Conservation (phyloP, 2,797 vertebrate species). For the Falco cherrug region DNA sequence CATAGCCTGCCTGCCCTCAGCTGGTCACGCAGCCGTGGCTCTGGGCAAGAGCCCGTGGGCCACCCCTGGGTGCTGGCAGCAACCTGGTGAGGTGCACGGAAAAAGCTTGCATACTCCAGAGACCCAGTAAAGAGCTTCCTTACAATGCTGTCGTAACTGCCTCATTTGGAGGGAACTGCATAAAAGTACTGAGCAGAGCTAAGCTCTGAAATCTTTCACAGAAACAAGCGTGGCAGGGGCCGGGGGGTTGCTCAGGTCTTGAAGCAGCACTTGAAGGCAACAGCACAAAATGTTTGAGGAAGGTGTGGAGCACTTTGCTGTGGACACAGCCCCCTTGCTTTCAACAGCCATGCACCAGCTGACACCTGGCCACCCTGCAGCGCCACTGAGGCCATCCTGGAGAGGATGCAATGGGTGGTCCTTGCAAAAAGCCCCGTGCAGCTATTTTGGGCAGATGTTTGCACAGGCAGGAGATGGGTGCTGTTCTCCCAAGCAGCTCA, state of each 20-base stretch:
- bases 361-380: background rate
- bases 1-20: background rate
- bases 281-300: background rate
- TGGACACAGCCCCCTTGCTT: background rate
- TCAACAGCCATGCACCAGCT: rapidly evolving
- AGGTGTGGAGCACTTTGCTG: background rate
- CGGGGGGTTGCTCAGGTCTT: background rate
- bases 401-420: background rate
- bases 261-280: background rate
- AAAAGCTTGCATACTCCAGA: background rate
- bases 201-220: background rate
- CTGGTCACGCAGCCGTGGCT: background rate
- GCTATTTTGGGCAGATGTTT: background rate
- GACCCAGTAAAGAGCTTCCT: background rate
- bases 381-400: background rate
- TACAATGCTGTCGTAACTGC: background rate
- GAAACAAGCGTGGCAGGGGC: rapidly evolving
- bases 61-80: background rate
- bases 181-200: background rate
- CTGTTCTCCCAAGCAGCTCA: rapidly evolving
- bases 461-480: background rate
- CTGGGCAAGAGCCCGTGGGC: background rate
- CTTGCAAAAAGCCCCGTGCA: background rate
- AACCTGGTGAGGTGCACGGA: background rate
- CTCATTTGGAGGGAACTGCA: background rate